Evolutionary conservation across 2,888 invertebrate genomes (phyloP).

Genomic region (Prenolepis imparis): DNA sequence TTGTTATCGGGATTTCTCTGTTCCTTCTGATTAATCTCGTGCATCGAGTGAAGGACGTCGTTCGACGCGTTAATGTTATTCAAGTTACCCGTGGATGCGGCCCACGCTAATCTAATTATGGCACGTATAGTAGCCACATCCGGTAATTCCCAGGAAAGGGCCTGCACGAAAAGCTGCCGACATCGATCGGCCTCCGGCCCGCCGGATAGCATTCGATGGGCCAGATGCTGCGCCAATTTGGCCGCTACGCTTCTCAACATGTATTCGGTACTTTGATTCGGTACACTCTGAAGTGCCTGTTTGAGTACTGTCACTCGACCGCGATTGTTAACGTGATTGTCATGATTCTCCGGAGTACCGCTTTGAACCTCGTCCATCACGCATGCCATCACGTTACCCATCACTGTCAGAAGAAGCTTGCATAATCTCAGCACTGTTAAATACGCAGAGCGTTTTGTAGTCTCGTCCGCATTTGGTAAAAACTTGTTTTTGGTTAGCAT

Average conservation of each 20-base stretch:
- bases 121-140: constrained; percentile 91
- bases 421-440: constrained; percentile 95
- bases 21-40: constrained; percentile 88
- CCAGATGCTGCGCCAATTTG: constrained; percentile 93
- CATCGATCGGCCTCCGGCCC: constrained; percentile 87
- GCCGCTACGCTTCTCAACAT: constrained; percentile 94
- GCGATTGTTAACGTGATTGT: constrained; percentile 83
- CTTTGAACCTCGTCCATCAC: constrained; percentile 88
- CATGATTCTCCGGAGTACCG: constrained; percentile 86
- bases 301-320: constrained; percentile 89
- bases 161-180: constrained; percentile 87
- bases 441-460: constrained; percentile 94
- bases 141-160: constrained; percentile 90
- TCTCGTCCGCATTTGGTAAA: constrained; percentile 92
- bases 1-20: constrained; percentile 89
- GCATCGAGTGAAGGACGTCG: constrained; percentile 89
- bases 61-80: constrained; percentile 88
- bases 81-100: constrained; percentile 91
- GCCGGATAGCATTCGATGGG: constrained; percentile 89
- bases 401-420: constrained; percentile 95
- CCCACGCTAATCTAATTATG: constrained; percentile 93
- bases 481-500: constrained; percentile 95
- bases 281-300: constrained; percentile 94
- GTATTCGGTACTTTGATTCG: constrained; percentile 94
- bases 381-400: constrained; percentile 92